Evolutionary conservation across 2,888 invertebrate genomes (phyloP).

Genomic region (Erpobdella octoculata): DNA sequence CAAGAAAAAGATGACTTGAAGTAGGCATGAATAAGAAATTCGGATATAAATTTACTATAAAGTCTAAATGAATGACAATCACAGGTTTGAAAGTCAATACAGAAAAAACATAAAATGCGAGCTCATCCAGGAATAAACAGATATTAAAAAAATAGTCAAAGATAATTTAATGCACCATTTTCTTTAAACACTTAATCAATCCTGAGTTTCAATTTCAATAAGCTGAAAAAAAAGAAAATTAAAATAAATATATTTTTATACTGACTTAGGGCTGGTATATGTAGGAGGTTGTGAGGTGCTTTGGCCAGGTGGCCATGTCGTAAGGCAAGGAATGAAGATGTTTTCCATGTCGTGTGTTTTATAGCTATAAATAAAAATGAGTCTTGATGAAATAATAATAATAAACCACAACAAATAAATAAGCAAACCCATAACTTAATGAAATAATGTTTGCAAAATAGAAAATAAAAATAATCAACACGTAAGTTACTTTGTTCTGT

Average conservation of each 20-base stretch:
- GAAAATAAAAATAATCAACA: background rate
- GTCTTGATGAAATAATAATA: background rate
- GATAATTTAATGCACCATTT: background rate
- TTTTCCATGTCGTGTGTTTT: constrained; percentile 37
- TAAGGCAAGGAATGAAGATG: constrained; percentile 31
- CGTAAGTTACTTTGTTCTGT: constrained; percentile 40
- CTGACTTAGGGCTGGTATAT: constrained; percentile 35
- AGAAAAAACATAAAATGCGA: no score
- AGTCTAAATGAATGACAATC: no score
- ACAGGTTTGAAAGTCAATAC: no score
- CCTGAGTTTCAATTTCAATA: background rate
- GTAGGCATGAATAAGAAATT: no score
- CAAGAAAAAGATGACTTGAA: no score
- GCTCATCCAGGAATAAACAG: no score
- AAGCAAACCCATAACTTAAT: background rate
- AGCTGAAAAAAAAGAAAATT: background rate
- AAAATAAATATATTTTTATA: background rate
- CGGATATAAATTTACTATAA: no score
- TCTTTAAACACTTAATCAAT: background rate
- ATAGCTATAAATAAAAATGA: background rate
- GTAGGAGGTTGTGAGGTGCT: constrained; percentile 39
- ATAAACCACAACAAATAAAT: background rate
- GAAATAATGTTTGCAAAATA: background rate
- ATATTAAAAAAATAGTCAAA: background rate
- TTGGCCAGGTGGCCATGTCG: constrained; percentile 39